Evolutionary conservation across 2,888 invertebrate genomes (phyloP).

Genomic region (Meghimatium bilineatum): DNA sequence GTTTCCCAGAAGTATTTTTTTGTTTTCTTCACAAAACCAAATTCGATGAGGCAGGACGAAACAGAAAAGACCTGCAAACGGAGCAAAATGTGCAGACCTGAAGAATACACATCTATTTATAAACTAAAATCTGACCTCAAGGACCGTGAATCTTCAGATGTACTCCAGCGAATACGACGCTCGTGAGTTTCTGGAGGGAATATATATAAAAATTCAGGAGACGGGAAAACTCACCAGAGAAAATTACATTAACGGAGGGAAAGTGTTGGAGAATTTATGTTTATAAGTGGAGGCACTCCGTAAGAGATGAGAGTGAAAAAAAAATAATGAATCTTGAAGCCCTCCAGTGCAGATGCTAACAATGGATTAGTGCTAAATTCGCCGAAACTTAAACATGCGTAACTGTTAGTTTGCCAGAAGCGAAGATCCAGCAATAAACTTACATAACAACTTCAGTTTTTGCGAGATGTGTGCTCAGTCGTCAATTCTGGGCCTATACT

Average conservation of each 20-base stretch:
- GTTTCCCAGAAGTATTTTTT: too few relatives aligned
- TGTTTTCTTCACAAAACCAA: too few relatives aligned
- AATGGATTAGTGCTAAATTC: neutral
- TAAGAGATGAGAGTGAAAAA: neutral
- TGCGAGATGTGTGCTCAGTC: too few relatives aligned
- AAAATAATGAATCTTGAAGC: neutral
- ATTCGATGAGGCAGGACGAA: neutral
- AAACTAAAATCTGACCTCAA: slow-evolving; percentile 28
- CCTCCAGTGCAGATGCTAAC: neutral
- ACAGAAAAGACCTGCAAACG: neutral
- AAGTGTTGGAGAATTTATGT: slow-evolving; percentile 11
- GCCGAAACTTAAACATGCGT: neutral
- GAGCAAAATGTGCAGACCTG: neutral
- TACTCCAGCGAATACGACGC: neutral
- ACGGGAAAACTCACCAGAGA: neutral
- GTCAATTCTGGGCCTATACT: too few relatives aligned
- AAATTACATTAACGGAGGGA: neutral
- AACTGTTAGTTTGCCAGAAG: neutral
- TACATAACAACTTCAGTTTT: too few relatives aligned
- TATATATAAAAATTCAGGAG: neutral
- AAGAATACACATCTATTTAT: neutral
- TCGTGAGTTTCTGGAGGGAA: neutral
- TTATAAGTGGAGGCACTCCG: slow-evolving; percentile 2
- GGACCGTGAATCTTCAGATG: neutral
- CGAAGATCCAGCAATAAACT: neutral